Base-by-base conservation (phyloP, 2,888 invertebrate genomes). In the Lottia scabra region DNA sequence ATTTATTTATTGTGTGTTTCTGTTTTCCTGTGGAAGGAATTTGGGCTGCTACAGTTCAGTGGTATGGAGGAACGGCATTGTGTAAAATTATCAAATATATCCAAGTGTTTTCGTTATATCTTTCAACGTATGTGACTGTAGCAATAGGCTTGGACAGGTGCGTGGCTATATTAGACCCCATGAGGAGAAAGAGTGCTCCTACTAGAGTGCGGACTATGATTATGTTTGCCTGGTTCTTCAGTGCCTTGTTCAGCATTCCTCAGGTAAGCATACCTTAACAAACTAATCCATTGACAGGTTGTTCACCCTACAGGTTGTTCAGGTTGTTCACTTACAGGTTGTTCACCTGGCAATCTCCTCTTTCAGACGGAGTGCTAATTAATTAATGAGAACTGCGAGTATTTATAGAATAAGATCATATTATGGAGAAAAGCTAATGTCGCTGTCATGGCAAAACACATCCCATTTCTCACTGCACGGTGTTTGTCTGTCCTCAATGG, bases 81-180 rank as follows among this genome's bases (percentile, higher is more conserved):
- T 96, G 96, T 89, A 95, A 95, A 90, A 80, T 94, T 70, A 93
- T 95, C 84, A 96, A 95, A 88, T 94, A 93, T 80, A 90, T 94
- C 66, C 95, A 95, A 90, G 84, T 95, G 93, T 94, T 95, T 85
- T 93, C 95, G 68, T 90, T 96, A 69, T 95, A 95, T 87, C 90
- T 95, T 77, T 95, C 95, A 75, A 95, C 95, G 0, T 95, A 94
- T 88, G 92, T 95, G 62, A 91, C 95, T 30, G 95, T 95, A 45
- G 91, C 95, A 65, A 95, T 96, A 82, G 95, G 95, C 15, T 92
- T 95, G 64, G 95, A 96, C 85, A 91, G 95, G 71, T 95, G 95
- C 91, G 92, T 94, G 70, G 90, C 90, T 19, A 94, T 95, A 15
- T 92, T 94, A 80, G 95, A 94, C 88, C 95, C 95, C 0, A 87